Evolutionary conservation across 2,113 vertebrate species (phyloP), one percentile per base, ranked within the genome.

Genomic region (Edolisoma coerulescens): DNA sequence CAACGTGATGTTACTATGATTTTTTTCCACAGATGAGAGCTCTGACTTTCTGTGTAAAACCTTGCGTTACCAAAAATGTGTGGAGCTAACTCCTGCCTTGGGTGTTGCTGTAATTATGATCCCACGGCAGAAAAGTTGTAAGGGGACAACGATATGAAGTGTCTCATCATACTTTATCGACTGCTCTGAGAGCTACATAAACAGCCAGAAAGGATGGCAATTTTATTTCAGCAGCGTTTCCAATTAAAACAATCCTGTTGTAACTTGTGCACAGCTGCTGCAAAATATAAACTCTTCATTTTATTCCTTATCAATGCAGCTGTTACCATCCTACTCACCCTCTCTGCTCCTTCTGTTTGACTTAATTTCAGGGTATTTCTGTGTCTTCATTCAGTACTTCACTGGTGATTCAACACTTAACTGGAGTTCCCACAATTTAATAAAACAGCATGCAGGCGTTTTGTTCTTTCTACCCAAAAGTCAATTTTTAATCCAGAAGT

Each of bases 1-100:
- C 15, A 77, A 67, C 0, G 0, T 26, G 35, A 35, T 21, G 16
- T 73, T 52, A 32, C 23, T 32, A 6, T 24, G 13, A 35, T 30
- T 63, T 61, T 64, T 27, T 19, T 2, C 42, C 26, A 11, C 16
- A 47, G 27, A 47, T 16, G 17, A 82, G 15, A n/a, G 8, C 44
- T 78, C n/a, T 68, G 52, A 56, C 20, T 53, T 82, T 42, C 20
- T 39, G 8, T 45, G 16, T 61, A 49, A 56, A 76, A 33, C 4
- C 11, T 20, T 30, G 32, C 13, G 9, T 27, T 63, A 20, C 37
- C 17, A 24, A 52, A 89, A 68, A 15, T 16, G 6, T 11, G 7
- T 47, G 45, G n/a, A 57, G n/a, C 6, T 52, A 32, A 45, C 12
- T 65, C 8, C 12, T 26, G 8, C 22, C 13, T 42, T 23, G 17